Evolutionary conservation across 1,140 invertebrate genomes (phyloP), one percentile per base, ranked within the genome.

Genomic region (Anoplophora glabripennis): DNA sequence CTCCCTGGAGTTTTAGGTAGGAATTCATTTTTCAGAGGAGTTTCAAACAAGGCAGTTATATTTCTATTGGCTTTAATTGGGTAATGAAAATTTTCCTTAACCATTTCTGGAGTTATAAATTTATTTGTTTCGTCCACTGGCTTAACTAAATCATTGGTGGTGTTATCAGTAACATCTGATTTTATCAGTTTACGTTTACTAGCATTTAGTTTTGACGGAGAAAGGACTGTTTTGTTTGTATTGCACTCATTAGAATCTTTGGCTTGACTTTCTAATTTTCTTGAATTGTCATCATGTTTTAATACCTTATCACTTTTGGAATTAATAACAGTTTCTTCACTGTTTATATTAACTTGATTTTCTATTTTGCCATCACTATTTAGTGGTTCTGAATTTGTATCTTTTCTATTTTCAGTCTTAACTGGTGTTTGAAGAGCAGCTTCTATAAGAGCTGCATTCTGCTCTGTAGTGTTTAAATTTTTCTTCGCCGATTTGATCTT

Each of bases 11-110:
- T 72, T 57, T 63, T 63, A 33, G 70, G 66, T 11, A 64, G 10
- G 9, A 17, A 10, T 15, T 48, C 42, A 34, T 64, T 57, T 57
- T 74, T 74, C 15, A 66, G 38, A n/a, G 72, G 72, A 7, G 72
- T 73, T 57, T 69, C 63, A 15, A 72, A 51, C 9, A 61, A 12
- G 9, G 57, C 51, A 5, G 46, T 66, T 28, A 68, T 64, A 33
- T 62, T 59, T 36, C 46, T 65, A 9, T 49, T 46, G 17, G 54
- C 46, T 51, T 58, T 53, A 17, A 53, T 34, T 11, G 53, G 28
- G 9, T 9, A 12, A 4, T 48, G 11, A 7, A 15, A 21, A 37
- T 47, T 51, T 33, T 49, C 35, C 4, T 46, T 10, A 5, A 49
- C 34, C 48, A 51, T 47, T 40, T 64, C 55, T 9, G 53, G 33